Evolutionary conservation across 1,140 invertebrate genomes (phyloP), one percentile per base, ranked within the genome.

Genomic region (Saxidomus purpurata): DNA sequence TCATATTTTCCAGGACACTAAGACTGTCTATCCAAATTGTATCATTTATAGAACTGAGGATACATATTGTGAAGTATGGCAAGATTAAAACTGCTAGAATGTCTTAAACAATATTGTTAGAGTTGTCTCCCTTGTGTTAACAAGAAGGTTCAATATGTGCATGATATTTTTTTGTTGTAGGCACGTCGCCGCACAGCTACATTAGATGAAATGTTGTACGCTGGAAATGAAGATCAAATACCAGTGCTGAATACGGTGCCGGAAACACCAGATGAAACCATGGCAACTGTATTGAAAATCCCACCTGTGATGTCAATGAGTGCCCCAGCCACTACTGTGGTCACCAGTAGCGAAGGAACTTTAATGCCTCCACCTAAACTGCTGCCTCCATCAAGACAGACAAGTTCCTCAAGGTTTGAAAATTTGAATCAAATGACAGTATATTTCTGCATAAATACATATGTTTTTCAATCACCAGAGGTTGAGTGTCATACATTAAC

Each of bases 201-300:
- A 81, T 96, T 97, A 0, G 96, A 97, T 88, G 97, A 98, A 93
- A 95, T 98, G 69, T 95, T 98, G 38, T 98, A 97, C 94, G 97
- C 97, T 31, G 91, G 88, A 31, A 82, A 61, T 47, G 40, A 76
- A 22, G 81, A 74, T 17, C 40, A 67, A 19, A n/a, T 83, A 79
- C 47, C 11, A 38, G 47, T 55, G 67, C 47, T 83, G 15, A 89
- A 69, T 67, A 83, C 77, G 8, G 74, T 94, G 11, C 84, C 92
- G 40, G 93, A 94, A 77, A 89, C 92, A 22, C 91, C 92, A 19
- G 92, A 93, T 49, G 93, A 94, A 59, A 87, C 87, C 22, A 28
- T 11, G 13, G 43, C 76, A 28, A 34, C 69, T 28, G 63, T 71
- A 6, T 40, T n/a, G 40, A 77, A 28, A 52, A 87, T 67, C 40